These are phyloP conservation scores for Limnephilus marmoratus DNA, from an alignment of 2,888 invertebrate genomes.

Conservation along the genomic window DNA sequence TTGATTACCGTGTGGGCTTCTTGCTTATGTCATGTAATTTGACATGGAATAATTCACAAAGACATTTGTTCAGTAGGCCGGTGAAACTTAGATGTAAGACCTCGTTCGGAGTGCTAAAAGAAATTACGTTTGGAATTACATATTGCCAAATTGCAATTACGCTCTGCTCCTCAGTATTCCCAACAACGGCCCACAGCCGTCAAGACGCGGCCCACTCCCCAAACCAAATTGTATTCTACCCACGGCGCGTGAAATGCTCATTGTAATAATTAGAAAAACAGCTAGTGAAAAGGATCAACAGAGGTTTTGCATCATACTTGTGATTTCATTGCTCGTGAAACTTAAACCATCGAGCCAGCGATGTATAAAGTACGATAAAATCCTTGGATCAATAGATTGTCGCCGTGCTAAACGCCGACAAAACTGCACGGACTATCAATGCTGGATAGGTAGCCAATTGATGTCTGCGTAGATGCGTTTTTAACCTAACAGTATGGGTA, in stretches of 20 bases:
- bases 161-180: constrained; percentile 48
- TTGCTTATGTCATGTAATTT: constrained; percentile 43
- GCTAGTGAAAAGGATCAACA: constrained; percentile 29
- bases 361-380: too few species aligned
- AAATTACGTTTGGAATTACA: constrained; percentile 51
- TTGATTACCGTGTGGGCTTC: constrained; percentile 27
- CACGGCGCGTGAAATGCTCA: constrained; percentile 41
- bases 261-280: constrained; percentile 54
- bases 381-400: too few species aligned
- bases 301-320: constrained; percentile 36
- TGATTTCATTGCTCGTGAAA: background rate
- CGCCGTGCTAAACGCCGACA: too few species aligned
- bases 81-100: constrained; percentile 17
- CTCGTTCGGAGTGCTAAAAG: constrained; percentile 35
- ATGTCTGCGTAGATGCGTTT: too few species aligned
- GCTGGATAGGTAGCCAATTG: too few species aligned
- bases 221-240: constrained; percentile 48
- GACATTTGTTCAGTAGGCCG: constrained; percentile 28
- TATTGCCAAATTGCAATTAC: constrained; percentile 58
- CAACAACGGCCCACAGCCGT: constrained; percentile 46
- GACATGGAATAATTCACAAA: constrained; percentile 30
- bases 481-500: too few species aligned
- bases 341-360: background rate
- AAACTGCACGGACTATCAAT: too few species aligned
- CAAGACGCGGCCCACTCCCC: constrained; percentile 32